Evolutionary conservation across 2,888 invertebrate genomes (phyloP).

Genomic region (Athetis lepigone): DNA sequence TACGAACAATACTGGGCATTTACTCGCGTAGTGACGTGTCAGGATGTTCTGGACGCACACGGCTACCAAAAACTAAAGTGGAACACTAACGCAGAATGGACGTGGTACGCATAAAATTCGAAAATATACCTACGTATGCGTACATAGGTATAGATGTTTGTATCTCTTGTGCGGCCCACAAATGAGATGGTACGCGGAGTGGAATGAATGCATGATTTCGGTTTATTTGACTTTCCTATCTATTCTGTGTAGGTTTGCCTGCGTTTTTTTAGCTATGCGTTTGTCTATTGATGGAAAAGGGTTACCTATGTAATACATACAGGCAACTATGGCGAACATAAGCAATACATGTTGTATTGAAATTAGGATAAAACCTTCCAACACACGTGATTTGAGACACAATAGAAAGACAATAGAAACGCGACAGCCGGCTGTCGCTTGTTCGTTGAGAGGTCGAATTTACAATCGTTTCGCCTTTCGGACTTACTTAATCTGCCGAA

Average conservation of each 20-base stretch:
- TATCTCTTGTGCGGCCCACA: constrained; percentile 81
- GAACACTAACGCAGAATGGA: constrained; percentile 71
- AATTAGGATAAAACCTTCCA: no score
- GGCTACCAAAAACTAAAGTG: constrained; percentile 79
- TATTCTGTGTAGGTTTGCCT: constrained; percentile 38
- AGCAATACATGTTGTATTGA: no score
- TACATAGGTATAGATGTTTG: constrained; percentile 69
- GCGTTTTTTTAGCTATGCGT: constrained; percentile 10
- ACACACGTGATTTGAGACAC: no score
- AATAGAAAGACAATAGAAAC: no score
- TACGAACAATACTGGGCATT: constrained; percentile 48
- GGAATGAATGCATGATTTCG: constrained; percentile 85
- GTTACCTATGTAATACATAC: not conserved
- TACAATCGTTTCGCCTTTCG: no score
- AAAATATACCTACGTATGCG: constrained; percentile 80
- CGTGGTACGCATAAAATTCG: constrained; percentile 88
- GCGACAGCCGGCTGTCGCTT: no score
- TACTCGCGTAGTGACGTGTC: constrained; percentile 70
- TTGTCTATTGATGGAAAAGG: not conserved
- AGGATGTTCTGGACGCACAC: constrained; percentile 67
- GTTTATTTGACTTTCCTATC: constrained; percentile 73
- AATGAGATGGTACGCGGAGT: constrained; percentile 84
- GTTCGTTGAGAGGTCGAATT: no score
- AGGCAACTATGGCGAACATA: no score
- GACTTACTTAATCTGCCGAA: no score